A percentile compares a stretch with the other conserved stretches of the same genome.
phyloP scores from a whole-genome alignment of 2,888 invertebrate genomes.

The Oscheius sp. region DNA sequence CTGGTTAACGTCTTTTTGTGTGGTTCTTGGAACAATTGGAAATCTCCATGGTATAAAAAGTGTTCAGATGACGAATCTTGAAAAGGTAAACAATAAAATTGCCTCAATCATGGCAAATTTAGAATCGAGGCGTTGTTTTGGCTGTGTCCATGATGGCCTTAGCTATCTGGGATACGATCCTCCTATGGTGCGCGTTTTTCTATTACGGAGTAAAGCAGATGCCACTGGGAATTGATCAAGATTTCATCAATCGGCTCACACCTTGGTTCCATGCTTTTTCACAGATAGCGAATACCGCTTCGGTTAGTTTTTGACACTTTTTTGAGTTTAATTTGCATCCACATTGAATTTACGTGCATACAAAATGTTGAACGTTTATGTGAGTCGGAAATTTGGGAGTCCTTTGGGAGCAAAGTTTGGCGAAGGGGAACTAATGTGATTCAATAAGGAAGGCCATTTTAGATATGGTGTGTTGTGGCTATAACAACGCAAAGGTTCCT shows the following conservation, averaged over 20 bases:
- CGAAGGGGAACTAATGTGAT: background rate
- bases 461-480: conserved; percentile 67
- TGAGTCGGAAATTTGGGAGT: conserved; percentile 6
- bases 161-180: conserved; percentile 66
- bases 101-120: background rate
- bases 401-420: conserved; percentile 5
- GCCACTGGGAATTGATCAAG: conserved; percentile 25
- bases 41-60: conserved; percentile 59
- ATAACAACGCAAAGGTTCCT: conserved; percentile 65
- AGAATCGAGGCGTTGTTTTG: conserved; percentile 63
- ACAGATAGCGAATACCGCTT: conserved; percentile 66
- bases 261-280: conserved; percentile 61
- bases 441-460: conserved; percentile 30
- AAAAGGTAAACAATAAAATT: conserved; percentile 41
- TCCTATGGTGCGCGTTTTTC: conserved; percentile 64
- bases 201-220: conserved; percentile 61
- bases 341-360: conserved; percentile 24
- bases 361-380: conserved; percentile 5
- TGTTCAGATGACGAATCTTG: conserved; percentile 61
- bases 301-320: conserved; percentile 43
- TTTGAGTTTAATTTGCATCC: background rate
- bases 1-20: conserved; percentile 56
- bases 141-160: conserved; percentile 63
- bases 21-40: conserved; percentile 60
- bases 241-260: conserved; percentile 46